Conservation (phyloP, 2,888 invertebrate genomes). For the Automeris io region DNA sequence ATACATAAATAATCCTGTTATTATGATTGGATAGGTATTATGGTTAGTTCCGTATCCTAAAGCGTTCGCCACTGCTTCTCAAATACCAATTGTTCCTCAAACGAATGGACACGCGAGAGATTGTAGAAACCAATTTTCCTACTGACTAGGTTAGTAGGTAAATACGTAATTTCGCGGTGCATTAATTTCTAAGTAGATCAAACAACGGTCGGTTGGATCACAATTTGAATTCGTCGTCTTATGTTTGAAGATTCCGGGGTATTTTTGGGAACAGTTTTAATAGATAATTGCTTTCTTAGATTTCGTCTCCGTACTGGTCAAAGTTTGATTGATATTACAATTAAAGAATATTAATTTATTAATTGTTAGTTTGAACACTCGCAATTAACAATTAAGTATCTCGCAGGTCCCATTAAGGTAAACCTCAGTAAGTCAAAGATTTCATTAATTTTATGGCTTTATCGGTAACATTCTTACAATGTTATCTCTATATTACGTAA, state of each 20-base stretch:
- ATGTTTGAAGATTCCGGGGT: conserved; percentile 9
- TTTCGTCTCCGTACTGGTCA: no score
- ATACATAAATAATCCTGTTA: no score
- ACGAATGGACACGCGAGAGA: conserved; percentile 51
- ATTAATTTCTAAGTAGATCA: conserved; percentile 61
- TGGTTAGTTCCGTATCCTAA: not conserved
- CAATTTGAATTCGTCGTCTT: conserved; percentile 41
- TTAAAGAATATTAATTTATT: no score
- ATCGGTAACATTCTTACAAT: no score
- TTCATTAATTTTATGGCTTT: no score
- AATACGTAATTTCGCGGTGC: conserved; percentile 69
- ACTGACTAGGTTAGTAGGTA: conserved; percentile 69
- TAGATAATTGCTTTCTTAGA: not conserved
- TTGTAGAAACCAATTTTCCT: conserved; percentile 66
- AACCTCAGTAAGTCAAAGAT: no score
- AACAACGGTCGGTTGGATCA: conserved; percentile 31
- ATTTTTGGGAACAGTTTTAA: not conserved
- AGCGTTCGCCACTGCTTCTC: conserved; percentile 26
- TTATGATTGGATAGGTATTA: not conserved
- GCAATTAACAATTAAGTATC: no score
- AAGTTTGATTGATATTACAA: no score
- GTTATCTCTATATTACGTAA: no score
- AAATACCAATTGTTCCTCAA: conserved; percentile 52
- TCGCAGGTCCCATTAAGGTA: no score
- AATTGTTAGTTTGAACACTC: no score